Evolutionary conservation across 2,797 vertebrate genomes (phyloP).

Genomic region (Xiphophorus birchmanni): DNA sequence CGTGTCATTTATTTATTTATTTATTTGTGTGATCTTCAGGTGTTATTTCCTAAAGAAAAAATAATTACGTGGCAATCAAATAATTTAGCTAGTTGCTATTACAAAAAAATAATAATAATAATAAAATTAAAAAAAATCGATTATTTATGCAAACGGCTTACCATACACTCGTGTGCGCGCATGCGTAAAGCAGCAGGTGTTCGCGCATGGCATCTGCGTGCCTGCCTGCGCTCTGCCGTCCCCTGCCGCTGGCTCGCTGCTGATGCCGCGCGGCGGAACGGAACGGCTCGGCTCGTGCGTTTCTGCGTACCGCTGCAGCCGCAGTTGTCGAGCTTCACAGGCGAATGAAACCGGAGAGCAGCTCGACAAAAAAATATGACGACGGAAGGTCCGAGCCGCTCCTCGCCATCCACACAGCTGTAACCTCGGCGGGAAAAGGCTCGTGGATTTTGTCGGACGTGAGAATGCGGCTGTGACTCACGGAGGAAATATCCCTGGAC

Average conservation of each 20-base stretch:
- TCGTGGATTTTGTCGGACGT: conserved; percentile 68
- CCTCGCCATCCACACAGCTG: conserved; percentile 53
- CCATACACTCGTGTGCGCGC: conserved; percentile 57
- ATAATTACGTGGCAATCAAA: not conserved
- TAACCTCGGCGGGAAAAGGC: conserved; percentile 51
- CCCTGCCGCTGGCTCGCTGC: conserved; percentile 71
- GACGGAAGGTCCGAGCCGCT: conserved; percentile 59
- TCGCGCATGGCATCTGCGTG: conserved; percentile 70
- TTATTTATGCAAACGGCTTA: not conserved
- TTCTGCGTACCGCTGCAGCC: conserved; percentile 63
- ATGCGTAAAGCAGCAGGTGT: conserved; percentile 67
- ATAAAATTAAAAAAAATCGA: not conserved
- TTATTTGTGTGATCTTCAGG: not conserved
- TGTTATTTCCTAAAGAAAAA: not conserved
- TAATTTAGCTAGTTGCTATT: not conserved
- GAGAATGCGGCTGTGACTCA: conserved; percentile 63
- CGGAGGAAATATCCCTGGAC: conserved; percentile 57
- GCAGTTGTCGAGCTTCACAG: conserved; percentile 66
- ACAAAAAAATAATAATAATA: no score
- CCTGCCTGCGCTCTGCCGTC: conserved; percentile 65
- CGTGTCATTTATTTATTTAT: not conserved
- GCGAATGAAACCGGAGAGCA: conserved; percentile 62
- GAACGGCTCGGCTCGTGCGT: conserved; percentile 60
- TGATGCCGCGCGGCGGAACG: conserved; percentile 69
- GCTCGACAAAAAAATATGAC: conserved; percentile 34